A percentile compares a stretch with the other conserved stretches of the same genome.
Conservation (phyloP, 2,113 vertebrate species). For the Anser cygnoides region DNA sequence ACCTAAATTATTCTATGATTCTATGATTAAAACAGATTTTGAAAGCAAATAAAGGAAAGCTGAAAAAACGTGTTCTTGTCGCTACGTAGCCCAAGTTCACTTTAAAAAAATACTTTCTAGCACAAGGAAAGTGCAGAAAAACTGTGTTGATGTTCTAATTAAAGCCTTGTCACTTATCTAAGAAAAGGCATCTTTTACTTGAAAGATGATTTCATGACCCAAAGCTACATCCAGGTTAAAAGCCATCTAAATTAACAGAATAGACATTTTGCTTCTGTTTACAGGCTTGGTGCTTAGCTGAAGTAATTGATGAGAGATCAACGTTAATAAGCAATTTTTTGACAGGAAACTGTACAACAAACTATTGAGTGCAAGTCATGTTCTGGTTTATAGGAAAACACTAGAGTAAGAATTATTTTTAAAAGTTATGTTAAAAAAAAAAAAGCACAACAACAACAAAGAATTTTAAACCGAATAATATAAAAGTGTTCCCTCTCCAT, state of each 20-base stretch:
- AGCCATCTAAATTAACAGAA: background rate
- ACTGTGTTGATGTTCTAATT: background rate
- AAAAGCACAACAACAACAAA: background rate
- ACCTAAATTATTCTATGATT: too few relatives aligned
- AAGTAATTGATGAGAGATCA: background rate
- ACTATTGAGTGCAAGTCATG: background rate
- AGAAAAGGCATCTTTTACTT: background rate
- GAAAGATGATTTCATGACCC: background rate
- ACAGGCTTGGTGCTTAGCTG: background rate
- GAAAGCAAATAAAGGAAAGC: background rate
- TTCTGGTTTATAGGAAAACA: background rate
- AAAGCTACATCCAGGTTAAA: background rate
- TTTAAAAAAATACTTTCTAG: background rate
- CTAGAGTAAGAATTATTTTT: background rate
- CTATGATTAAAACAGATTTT: constrained; percentile 15
- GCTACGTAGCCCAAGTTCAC: background rate
- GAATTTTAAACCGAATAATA: background rate
- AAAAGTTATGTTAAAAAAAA: background rate
- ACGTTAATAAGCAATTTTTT: background rate
- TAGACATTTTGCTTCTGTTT: background rate
- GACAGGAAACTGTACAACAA: background rate
- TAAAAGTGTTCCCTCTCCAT: background rate
- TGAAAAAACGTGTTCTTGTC: background rate
- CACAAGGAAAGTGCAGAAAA: background rate
- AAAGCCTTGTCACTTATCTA: background rate